Evolutionary conservation across 1,140 invertebrate genomes (phyloP).

Genomic region (Trichoplusia ni): DNA sequence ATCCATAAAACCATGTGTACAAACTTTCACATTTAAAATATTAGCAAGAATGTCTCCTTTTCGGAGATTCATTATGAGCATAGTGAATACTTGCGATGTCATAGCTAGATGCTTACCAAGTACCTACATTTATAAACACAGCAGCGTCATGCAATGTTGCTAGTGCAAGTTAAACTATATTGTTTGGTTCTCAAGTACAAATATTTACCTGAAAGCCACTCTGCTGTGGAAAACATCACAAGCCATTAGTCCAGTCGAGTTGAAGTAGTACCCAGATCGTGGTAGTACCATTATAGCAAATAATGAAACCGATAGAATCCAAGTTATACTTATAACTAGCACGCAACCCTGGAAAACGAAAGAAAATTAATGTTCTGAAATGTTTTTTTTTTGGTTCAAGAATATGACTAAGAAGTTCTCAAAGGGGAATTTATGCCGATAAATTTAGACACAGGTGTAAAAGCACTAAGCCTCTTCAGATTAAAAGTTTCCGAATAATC

Average conservation of each 20-base stretch:
- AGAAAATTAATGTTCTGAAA: too few species aligned
- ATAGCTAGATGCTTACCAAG: too few species aligned
- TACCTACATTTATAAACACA: too few species aligned
- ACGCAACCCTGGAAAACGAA: conserved; percentile 87
- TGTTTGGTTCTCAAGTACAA: not conserved
- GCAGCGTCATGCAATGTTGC: too few species aligned
- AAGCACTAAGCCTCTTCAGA: not conserved
- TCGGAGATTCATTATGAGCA: too few species aligned
- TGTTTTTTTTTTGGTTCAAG: too few species aligned
- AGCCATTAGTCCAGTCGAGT: conserved; percentile 90
- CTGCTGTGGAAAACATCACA: conserved; percentile 92
- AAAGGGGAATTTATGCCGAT: not conserved
- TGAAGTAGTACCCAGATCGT: conserved; percentile 92
- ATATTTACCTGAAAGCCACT: conserved; percentile 84
- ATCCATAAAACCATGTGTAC: too few species aligned
- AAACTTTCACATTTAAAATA: too few species aligned
- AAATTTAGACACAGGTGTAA: not conserved
- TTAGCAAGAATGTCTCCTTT: too few species aligned
- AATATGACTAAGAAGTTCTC: not conserved
- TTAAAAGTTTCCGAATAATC: conserved; percentile 3
- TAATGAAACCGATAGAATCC: conserved; percentile 90
- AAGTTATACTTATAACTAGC: conserved; percentile 89
- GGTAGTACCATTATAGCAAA: conserved; percentile 91
- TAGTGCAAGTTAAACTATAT: not conserved
- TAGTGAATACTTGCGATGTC: too few species aligned